phyloP scores from a whole-genome alignment of 2,888 invertebrate genomes.

The Trichogramma evanescens region DNA sequence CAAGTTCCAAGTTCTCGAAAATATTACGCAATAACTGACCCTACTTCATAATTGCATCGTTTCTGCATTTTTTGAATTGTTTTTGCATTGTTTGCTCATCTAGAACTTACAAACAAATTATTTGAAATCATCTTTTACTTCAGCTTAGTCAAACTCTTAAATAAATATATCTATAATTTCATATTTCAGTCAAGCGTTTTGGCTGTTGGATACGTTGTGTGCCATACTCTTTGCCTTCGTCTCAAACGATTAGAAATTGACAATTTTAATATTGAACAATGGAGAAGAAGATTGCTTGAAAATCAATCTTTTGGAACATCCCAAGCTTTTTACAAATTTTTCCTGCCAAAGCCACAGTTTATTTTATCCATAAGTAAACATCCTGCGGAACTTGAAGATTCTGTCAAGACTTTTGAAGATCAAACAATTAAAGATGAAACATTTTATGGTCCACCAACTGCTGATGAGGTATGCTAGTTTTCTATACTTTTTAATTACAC shows the following conservation, averaged over 20 bases:
- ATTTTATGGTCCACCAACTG: constrained; percentile 38
- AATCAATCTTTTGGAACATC: constrained; percentile 26
- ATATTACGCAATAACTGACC: too few relatives aligned
- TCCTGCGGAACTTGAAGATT: neutral
- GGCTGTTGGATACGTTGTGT: constrained; percentile 59
- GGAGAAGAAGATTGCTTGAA: constrained; percentile 26
- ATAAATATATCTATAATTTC: constrained; percentile 1
- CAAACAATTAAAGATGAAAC: constrained; percentile 11
- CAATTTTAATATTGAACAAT: constrained; percentile 24
- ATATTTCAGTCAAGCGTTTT: constrained; percentile 55
- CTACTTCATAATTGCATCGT: neutral
- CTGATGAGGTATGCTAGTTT: constrained; percentile 34
- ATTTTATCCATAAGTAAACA: constrained; percentile 31
- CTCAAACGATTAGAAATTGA: constrained; percentile 33
- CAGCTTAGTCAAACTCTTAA: neutral
- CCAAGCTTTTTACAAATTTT: constrained; percentile 26
- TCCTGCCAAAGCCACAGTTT: constrained; percentile 29
- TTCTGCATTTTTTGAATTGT: neutral
- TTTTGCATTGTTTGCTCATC: too few relatives aligned
- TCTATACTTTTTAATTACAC: neutral
- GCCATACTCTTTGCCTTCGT: constrained; percentile 50
- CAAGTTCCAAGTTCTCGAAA: neutral
- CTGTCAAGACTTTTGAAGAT: neutral
- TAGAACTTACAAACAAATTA: neutral
- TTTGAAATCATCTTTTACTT: neutral